These are phyloP conservation scores for Prietella phreatophila DNA, from an alignment of 2,113 vertebrate species.

Conservation along the genomic window DNA sequence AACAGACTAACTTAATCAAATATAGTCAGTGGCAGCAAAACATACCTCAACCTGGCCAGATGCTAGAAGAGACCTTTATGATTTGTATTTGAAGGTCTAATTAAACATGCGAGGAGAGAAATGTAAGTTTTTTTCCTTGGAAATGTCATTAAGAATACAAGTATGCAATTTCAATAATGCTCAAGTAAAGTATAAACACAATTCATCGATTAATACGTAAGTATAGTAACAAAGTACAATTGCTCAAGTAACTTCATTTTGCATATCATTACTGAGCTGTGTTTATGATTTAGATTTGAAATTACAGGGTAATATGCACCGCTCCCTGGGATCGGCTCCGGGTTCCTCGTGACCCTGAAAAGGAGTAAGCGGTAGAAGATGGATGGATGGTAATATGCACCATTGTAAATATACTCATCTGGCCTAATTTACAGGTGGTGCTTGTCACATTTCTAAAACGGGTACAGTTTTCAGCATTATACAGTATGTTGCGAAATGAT, in stretches of 20 bases:
- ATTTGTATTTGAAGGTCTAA: background rate
- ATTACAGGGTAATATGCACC: background rate
- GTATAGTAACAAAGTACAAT: background rate
- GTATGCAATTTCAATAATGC: background rate
- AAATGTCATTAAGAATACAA: background rate
- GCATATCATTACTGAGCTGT: background rate
- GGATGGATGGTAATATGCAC: background rate
- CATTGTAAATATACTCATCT: background rate
- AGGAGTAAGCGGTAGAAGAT: too few relatives aligned
- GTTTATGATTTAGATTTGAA: background rate
- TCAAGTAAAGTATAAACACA: background rate
- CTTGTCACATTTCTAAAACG: background rate
- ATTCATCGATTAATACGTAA: background rate
- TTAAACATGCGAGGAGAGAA: background rate
- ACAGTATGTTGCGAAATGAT: constrained; percentile 12
- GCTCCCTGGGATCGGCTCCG: too few relatives aligned
- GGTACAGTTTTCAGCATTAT: background rate
- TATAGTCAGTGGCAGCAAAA: background rate
- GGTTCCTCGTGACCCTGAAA: too few relatives aligned
- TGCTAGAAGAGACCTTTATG: background rate
- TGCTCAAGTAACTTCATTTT: background rate
- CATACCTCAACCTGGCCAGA: background rate
- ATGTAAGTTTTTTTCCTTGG: background rate
- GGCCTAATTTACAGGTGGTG: background rate
- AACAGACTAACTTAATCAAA: background rate